phyloP scores from a whole-genome alignment of 2,113 vertebrate genomes.

The Engystomops pustulosus region DNA sequence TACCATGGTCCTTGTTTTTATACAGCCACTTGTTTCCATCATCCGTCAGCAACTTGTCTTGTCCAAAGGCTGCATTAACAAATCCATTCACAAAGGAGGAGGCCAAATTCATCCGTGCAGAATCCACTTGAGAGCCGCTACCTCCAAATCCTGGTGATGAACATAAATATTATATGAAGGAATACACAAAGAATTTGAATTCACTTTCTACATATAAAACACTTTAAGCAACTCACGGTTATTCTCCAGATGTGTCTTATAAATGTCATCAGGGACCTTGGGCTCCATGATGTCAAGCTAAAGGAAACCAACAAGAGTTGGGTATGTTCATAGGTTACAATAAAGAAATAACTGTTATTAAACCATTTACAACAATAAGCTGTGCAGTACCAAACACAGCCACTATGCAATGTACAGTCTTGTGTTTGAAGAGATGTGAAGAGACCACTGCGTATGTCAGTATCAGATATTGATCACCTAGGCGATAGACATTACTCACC shows the following conservation, averaged over 20 bases:
- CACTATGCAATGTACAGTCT: too few relatives aligned
- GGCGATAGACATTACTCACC: conserved; percentile 77
- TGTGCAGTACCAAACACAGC: background rate
- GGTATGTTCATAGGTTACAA: background rate
- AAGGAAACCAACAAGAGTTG: conserved; percentile 18
- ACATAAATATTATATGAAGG: background rate
- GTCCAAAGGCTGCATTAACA: conserved; percentile 96
- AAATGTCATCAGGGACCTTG: conserved; percentile 98
- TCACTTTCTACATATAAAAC: background rate
- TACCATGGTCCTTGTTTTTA: conserved; percentile 98
- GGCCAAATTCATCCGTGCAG: conserved; percentile 96
- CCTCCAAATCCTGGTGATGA: conserved; percentile 88
- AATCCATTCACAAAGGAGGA: conserved; percentile 98
- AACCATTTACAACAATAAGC: background rate
- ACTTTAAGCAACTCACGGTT: conserved; percentile 82
- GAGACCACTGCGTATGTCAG: too few relatives aligned
- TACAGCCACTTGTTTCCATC: conserved; percentile 99
- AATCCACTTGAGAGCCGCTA: conserved; percentile 96
- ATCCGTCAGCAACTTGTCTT: conserved; percentile 96
- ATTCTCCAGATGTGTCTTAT: conserved; percentile 98
- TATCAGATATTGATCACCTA: too few relatives aligned
- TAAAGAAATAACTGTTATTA: too few relatives aligned
- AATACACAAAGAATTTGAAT: background rate
- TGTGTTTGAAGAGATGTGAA: too few relatives aligned
- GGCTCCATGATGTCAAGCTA: conserved; percentile 99